Base-by-base conservation (phyloP, 2,113 vertebrate species). In the Ailuropoda melanoleuca region DNA sequence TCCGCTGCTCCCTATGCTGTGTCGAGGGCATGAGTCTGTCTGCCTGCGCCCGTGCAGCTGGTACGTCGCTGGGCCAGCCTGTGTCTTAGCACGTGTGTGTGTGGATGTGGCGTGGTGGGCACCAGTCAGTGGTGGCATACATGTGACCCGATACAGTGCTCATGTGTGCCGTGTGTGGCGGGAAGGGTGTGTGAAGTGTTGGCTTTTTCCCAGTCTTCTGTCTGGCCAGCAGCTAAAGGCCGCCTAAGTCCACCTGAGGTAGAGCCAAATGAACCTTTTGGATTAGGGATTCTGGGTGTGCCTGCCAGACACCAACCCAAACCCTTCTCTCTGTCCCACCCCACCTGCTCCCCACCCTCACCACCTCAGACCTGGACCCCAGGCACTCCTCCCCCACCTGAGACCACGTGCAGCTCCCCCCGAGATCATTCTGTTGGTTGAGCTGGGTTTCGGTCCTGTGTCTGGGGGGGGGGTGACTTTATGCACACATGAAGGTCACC, bases 41-140 rank as follows among this genome's bases (percentile, higher is more conserved):
- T 8, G 29, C 46, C 56, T 72, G 72, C 0, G 0, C 37, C 48
- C 6, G 0, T 4, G 2, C 46, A 15, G 23, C 9, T 14, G 2
- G 50, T 12, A 11, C 1, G 0, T 77, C 8, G 1, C 72, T 88
- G 78, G n/a, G 50, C 74, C 37, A 12, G 93, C 62, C 72, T 90
- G 24, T 48, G 31, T 85, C 60, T 72, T 29, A 21, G 66, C 55
- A 29, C 6, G 1, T 29, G 14, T 5, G 14, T 5, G 13, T 50
- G 60, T 74, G 85, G 39, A 11, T 34, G 31, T 62, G 50, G 78
- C 1, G 0, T 53, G 39, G 31, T 46, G 46, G 34, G 26, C 39
- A 46, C 46, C 7, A 7, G 14, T 26, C 48, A 29, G 53, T 53
- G 43, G 5, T 8, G n/a, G 53, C 23, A 10, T 19, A n/a, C 29